A percentile compares a stretch with the other conserved stretches of the same genome.
Evolutionary conservation across 1,140 invertebrate genomes (phyloP).

Genomic region (Monochamus saltuarius): DNA sequence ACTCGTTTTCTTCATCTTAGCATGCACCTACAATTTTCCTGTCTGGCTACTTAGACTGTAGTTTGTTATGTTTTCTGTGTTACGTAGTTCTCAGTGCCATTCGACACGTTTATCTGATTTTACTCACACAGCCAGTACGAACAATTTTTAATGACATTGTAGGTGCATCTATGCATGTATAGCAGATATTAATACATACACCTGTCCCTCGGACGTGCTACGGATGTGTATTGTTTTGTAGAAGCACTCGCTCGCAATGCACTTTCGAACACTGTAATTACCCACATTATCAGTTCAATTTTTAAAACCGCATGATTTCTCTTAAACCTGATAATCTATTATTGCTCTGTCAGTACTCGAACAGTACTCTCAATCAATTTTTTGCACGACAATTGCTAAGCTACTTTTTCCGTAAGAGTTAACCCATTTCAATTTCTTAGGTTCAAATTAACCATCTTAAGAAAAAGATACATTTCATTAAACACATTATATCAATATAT

Average conservation of each 20-base stretch:
- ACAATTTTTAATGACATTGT: slow-evolving; percentile 6
- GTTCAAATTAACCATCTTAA: too few relatives aligned
- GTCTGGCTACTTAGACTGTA: slow-evolving; percentile 32
- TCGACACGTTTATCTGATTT: slow-evolving; percentile 6
- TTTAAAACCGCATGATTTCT: slow-evolving; percentile 7
- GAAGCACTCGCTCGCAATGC: slow-evolving; percentile 29
- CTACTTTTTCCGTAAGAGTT: too few relatives aligned
- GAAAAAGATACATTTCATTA: too few relatives aligned
- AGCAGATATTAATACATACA: slow-evolving; percentile 17
- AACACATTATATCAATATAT: too few relatives aligned
- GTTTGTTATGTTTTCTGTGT: slow-evolving; percentile 33
- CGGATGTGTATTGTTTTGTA: slow-evolving; percentile 29
- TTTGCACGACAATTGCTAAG: too few relatives aligned
- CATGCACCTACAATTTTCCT: slow-evolving; percentile 38
- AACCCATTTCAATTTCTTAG: too few relatives aligned
- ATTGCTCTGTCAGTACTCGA: too few relatives aligned
- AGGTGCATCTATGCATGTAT: slow-evolving; percentile 22
- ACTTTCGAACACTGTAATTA: slow-evolving; percentile 19
- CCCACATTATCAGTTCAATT: slow-evolving; percentile 14
- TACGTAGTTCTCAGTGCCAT: slow-evolving; percentile 21
- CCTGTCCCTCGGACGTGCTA: slow-evolving; percentile 1
- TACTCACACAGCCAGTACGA: too few relatives aligned
- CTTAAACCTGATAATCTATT: too few relatives aligned
- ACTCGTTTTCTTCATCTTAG: slow-evolving; percentile 24
- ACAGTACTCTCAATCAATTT: too few relatives aligned